Base-by-base conservation (phyloP, 2,888 invertebrate species). In the Petrolisthes cinctipes region DNA sequence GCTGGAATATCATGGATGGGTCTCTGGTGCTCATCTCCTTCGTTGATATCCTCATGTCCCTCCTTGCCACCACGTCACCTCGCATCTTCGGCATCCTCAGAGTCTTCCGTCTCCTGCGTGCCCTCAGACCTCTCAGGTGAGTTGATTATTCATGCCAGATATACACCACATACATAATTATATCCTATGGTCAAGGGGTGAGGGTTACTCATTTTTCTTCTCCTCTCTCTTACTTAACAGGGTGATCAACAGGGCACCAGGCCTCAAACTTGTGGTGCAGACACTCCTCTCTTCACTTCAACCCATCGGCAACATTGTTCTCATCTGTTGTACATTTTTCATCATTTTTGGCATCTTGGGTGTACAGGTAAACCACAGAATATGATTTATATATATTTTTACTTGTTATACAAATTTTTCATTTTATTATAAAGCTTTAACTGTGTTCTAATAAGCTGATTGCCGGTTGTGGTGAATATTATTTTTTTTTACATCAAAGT, bases 1-100 rank as follows among this genome's bases (percentile, higher is more conserved):
- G 99, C 7, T 99, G 99, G 99, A 99, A 99, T 93, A 97, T 99
- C 91, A 99, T 99, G 98, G 99, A 99, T 92, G 99, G 99, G 82
- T 96, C 97, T 61, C 95, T 99, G 89, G 99, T 99, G 91, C 96
- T 97, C 92, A 98, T 99, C 92, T 99, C 99, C 89, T 97, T 99
- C 91, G 96, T 99, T 91, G 99, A 99, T 94, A 95, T 99, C 91
- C 94, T 98, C 91, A 98, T 99, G 96, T 98, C 98, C 90, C 93
- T 99, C 91, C 95, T 98, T 91, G 97, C 97, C 89, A 96, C 97
- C 92, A 96, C 97, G 90, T 98, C 97, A 94, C 98, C 99, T 17
- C 95, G 97, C 93, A 99, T 99, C 93, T 99, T 99, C 93, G 99
- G 98, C 92, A 99, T 99, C 93, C 95, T 99, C 92, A 95, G 99